Conservation (phyloP, 2,888 invertebrate genomes). For the Cheilosia urbana region DNA sequence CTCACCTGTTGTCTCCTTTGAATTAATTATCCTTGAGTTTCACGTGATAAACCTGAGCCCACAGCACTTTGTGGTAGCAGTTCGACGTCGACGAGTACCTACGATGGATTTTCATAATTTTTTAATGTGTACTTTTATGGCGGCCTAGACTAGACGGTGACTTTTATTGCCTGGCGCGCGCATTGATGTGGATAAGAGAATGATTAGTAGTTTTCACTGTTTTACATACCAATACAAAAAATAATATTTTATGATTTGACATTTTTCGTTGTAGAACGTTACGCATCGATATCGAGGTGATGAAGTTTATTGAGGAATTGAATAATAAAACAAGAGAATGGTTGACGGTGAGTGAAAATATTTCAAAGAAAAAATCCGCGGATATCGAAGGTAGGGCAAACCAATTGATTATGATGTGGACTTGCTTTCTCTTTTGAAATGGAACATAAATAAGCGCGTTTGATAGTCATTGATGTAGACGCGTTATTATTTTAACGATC, state of each 20-base stretch:
- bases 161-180: conserved; percentile 15
- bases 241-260: conserved; percentile 25
- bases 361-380: too few species aligned
- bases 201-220: conserved; percentile 24
- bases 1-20: conserved; percentile 54
- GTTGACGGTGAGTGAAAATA: too few species aligned
- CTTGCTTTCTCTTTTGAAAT: too few species aligned
- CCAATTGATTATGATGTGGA: too few species aligned
- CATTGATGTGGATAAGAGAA: conserved; percentile 4
- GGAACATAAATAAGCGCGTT: too few species aligned
- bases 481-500: too few species aligned
- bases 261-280: background rate
- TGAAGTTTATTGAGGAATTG: conserved; percentile 45
- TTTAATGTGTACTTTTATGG: conserved; percentile 26
- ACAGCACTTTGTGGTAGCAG: background rate
- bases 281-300: background rate
- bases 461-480: too few species aligned
- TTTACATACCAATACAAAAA: background rate
- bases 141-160: conserved; percentile 15
- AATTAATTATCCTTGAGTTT: conserved; percentile 42
- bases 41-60: conserved; percentile 5
- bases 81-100: background rate
- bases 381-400: too few species aligned
- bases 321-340: conserved; percentile 5
- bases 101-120: conserved; percentile 24